A percentile compares a stretch with the other conserved stretches of the same genome.
Conservation (phyloP, 2,888 invertebrate species). For the Steinernema carpocapsae region DNA sequence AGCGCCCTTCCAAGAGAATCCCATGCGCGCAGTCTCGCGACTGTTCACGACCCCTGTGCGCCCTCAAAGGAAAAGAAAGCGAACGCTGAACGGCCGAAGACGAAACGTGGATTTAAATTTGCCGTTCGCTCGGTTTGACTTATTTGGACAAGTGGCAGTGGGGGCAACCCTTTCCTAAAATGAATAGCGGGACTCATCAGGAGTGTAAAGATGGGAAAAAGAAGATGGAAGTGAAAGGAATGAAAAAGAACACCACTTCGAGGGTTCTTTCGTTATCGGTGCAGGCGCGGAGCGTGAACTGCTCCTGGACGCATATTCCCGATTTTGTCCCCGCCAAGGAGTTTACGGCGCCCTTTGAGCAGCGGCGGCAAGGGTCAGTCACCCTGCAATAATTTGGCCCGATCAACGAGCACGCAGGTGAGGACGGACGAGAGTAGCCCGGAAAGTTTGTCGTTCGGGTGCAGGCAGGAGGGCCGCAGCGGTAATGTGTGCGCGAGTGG, state of each 20-base stretch:
- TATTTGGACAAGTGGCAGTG: constrained; percentile 24
- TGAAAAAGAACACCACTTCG: not conserved
- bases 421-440: too few relatives aligned
- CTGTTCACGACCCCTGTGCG: too few relatives aligned
- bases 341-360: too few relatives aligned
- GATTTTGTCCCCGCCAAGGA: too few relatives aligned
- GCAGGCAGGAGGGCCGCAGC: too few relatives aligned
- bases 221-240: not conserved
- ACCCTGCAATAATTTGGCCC: too few relatives aligned
- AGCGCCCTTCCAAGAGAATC: too few relatives aligned
- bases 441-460: too few relatives aligned
- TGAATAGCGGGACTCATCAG: constrained; percentile 25
- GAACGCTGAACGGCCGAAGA: not conserved
- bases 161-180: not conserved
- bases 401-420: too few relatives aligned
- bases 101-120: constrained; percentile 26
- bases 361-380: too few relatives aligned
- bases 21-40: not conserved
- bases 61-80: too few relatives aligned
- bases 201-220: constrained; percentile 4
- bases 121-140: constrained; percentile 28
- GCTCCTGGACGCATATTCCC: not conserved
- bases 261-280: constrained; percentile 3
- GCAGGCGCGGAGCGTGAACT: not conserved
- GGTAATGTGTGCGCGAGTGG: too few relatives aligned